A percentile compares a stretch with the other conserved stretches of the same genome.
These are phyloP conservation scores for Caenorhabditis zanzibari DNA, from an alignment of 2,888 invertebrate genomes.

Conservation along the genomic window DNA sequence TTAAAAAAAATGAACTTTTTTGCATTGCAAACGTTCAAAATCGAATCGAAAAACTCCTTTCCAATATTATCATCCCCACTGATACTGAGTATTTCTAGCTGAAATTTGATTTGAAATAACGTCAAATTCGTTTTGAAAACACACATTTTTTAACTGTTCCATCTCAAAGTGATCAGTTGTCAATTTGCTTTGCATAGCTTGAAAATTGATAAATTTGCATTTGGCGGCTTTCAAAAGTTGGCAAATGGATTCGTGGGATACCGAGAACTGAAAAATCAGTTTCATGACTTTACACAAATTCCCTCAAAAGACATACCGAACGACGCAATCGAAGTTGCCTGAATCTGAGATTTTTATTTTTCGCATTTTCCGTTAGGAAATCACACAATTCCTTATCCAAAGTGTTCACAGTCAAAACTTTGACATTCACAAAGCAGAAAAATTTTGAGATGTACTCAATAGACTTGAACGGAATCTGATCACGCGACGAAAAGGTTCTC, in stretches of 20 bases:
- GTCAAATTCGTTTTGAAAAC: not conserved
- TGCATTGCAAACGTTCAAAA: slow-evolving; percentile 29
- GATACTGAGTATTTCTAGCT: slow-evolving; percentile 48
- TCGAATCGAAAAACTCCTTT: slow-evolving; percentile 22
- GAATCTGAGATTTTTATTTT: slow-evolving; percentile 36
- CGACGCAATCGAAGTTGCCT: slow-evolving; percentile 55
- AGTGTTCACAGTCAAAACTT: slow-evolving; percentile 58
- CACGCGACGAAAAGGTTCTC: slow-evolving; percentile 59
- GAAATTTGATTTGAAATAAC: not conserved
- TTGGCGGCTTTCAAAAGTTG: slow-evolving; percentile 29
- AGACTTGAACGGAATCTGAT: slow-evolving; percentile 52
- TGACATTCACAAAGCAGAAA: slow-evolving; percentile 51
- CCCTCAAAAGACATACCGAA: slow-evolving; percentile 24
- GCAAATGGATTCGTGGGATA: slow-evolving; percentile 48
- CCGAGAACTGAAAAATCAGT: slow-evolving; percentile 38
- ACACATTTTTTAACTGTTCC: slow-evolving; percentile 43
- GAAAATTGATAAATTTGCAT: slow-evolving; percentile 48
- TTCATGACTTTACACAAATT: not conserved
- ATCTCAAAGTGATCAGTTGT: slow-evolving; percentile 6
- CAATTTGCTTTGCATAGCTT: slow-evolving; percentile 43
- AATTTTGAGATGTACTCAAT: slow-evolving; percentile 55
- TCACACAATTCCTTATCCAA: slow-evolving; percentile 51
- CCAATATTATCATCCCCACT: slow-evolving; percentile 60
- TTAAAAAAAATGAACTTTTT: slow-evolving; percentile 53
- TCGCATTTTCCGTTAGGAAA: slow-evolving; percentile 33